Evolutionary conservation across 2,797 vertebrate species (phyloP), one percentile per base, ranked within the genome.

Genomic region (Hafferia zeledoni): DNA sequence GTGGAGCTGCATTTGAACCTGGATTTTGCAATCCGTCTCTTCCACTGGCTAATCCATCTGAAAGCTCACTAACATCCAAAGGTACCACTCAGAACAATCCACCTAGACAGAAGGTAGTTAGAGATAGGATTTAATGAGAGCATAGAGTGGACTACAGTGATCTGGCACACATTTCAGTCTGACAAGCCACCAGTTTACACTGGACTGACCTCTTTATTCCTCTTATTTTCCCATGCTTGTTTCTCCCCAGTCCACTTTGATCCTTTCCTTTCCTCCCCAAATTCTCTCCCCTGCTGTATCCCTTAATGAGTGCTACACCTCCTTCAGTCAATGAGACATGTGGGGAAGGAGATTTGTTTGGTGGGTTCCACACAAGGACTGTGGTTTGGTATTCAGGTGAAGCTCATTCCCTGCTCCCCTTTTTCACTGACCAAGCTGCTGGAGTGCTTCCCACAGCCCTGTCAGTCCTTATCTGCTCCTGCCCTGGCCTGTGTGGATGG

Each of bases 391-490:
- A 56, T 33, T n/a, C 31, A 14, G 30, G 15, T 0, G 0, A 20
- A 57, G 20, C 13, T 3, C 0, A 1, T 59, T 76, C 41, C 44
- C 41, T 60, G 37, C 7, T 4, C 4, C 28, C 0, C 0, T 2
- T 61, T 80, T 87, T 61, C 67, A 31, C 27, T 61, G n/a, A 31
- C 55, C 7, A 79, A 12, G 6, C 22, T 74, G 41, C 27, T 68
- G 5, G 11, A 11, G 11, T 65, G 84, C 53, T 35, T 83, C 2
- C 17, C 13, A 4, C 1, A 4, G 10, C 16, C 20, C 30, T 3
- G 1, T n/a, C 41, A 39, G 3, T 43, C 71, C 88, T 91, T 53
- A 27, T 28, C 33, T 30, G 41, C 47, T 44, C 11, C 2, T 75
- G 12, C 27, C 35, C 35, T 2, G 1, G 15, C 19, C 28, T 20